Evolutionary conservation across 2,113 vertebrate species (phyloP), one percentile per base, ranked within the genome.

Genomic region (Orcinus orca): DNA sequence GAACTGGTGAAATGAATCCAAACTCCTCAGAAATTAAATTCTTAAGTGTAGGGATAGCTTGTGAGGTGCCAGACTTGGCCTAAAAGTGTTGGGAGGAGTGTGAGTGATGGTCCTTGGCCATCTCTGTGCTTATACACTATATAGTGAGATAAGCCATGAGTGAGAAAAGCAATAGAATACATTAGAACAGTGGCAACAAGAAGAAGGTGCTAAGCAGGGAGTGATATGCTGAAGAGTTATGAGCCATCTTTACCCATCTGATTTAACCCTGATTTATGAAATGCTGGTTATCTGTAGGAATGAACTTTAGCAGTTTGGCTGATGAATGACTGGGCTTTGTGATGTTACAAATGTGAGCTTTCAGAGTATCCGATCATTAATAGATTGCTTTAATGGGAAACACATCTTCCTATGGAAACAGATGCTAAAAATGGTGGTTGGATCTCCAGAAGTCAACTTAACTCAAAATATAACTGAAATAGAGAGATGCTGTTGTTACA

Each of bases 201-300:
- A 82, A 53, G 71, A 68, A 93, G 80, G 38, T 20, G 0, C 55
- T 55, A 68, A 80, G 79, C 53, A 80, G 71, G 85, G 79, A 93
- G 58, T 87, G 44, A 90, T 36, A 92, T 2, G 8, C 13, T 41
- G 38, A 90, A 97, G 92, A 96, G 31, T 96, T 89, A 90, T 62
- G 94, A 86, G 44, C 88, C 38, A 20, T 90, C 74, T 33, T 67
- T 26, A 71, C 74, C 36, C 53, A 76, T 68, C 87, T 90, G 90
- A 88, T 88, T 93, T 93, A 96, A 73, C 53, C 15, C 84, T 95
- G 97, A 96, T 96, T 96, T 96, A 95, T 97, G 97, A 96, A 96
- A 90, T 97, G 68, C 70, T 90, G 90, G 63, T 97, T 96, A 90
- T 96, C 74, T 88, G 47, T 33, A 84, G 80, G 60, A 94, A 76